phyloP scores from a whole-genome alignment of 92 coral and sea anemone genomes.

The Epizoanthus ramosus region DNA sequence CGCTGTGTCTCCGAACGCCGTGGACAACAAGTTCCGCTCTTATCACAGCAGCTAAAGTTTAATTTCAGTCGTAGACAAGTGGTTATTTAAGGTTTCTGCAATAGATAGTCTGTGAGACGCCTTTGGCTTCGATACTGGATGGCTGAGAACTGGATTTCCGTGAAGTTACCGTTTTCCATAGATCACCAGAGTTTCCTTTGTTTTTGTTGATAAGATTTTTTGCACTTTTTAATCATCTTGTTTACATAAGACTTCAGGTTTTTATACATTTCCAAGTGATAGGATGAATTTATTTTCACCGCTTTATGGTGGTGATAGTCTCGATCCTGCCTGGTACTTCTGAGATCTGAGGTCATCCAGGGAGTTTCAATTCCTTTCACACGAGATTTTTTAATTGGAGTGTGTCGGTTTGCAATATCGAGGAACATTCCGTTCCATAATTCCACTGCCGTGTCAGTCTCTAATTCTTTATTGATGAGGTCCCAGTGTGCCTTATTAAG shows the following conservation, averaged over 20 bases:
- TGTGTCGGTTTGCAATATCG: slow-evolving; percentile 9
- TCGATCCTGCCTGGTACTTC: slow-evolving; percentile 20
- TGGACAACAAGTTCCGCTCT: too few species aligned
- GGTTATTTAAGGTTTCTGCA: slow-evolving; percentile 42
- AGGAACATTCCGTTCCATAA: slow-evolving; percentile 10
- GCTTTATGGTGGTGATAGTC: slow-evolving; percentile 36
- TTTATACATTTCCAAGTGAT: slow-evolving; percentile 29
- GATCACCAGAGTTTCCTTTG: slow-evolving; percentile 34
- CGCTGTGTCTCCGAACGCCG: too few species aligned
- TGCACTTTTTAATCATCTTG: slow-evolving; percentile 19
- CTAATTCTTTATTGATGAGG: too few species aligned
- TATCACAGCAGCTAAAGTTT: background rate
- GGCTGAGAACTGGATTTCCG: slow-evolving; percentile 37
- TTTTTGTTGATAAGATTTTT: slow-evolving; percentile 26
- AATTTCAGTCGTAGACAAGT: slow-evolving; percentile 58
- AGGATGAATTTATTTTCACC: slow-evolving; percentile 15
- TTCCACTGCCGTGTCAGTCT: too few species aligned
- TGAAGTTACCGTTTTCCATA: slow-evolving; percentile 40
- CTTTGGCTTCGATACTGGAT: slow-evolving; percentile 46
- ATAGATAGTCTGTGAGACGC: slow-evolving; percentile 37
- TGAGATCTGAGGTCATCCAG: slow-evolving; percentile 21
- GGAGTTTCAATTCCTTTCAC: slow-evolving; percentile 27
- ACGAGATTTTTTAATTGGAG: slow-evolving; percentile 13
- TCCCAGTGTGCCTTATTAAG: too few species aligned
- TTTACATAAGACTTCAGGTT: slow-evolving; percentile 19